These are phyloP conservation scores for Dendrocincla tyrannina DNA, from an alignment of 2,797 vertebrate species.

Conservation along the genomic window DNA sequence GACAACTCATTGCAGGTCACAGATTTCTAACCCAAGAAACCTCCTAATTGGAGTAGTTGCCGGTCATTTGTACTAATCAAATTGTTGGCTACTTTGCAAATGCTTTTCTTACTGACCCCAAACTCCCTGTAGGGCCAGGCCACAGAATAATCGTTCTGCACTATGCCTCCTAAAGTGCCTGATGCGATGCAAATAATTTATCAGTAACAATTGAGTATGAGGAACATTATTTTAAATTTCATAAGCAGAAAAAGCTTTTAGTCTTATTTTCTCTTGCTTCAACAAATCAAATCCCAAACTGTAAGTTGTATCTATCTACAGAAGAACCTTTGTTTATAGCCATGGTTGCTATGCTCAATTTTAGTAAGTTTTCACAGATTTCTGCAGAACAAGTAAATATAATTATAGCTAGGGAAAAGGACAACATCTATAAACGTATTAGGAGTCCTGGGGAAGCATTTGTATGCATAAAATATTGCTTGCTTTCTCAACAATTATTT, in stretches of 20 bases:
- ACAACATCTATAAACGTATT: not conserved
- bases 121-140: conserved; percentile 10
- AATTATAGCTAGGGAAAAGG: not conserved
- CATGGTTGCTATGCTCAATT: conserved; percentile 14
- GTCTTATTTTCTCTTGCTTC: not conserved
- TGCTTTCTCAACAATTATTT: conserved; percentile 5
- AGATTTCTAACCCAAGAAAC: conserved; percentile 51
- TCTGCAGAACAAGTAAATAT: conserved; percentile 6
- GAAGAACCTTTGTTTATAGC: conserved; percentile 12
- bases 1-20: conserved; percentile 49
- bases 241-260: not conserved
- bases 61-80: conserved; percentile 61
- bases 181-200: conserved; percentile 24
- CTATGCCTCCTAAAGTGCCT: not conserved
- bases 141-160: conserved; percentile 22
- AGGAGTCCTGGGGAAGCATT: not conserved
- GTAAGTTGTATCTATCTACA: not conserved
- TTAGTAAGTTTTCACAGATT: conserved; percentile 5
- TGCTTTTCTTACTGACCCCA: conserved; percentile 32
- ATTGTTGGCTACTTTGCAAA: conserved; percentile 55
- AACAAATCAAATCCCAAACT: not conserved
- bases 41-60: conserved; percentile 51
- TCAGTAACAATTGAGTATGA: conserved; percentile 11
- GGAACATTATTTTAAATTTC: not conserved
- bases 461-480: not conserved